A percentile compares a stretch with the other conserved stretches of the same genome.
Evolutionary conservation across 30 jellyfish, hydroid and myxozoan genomes (phyloP).

Genomic region (Turritopsis dohrnii): DNA sequence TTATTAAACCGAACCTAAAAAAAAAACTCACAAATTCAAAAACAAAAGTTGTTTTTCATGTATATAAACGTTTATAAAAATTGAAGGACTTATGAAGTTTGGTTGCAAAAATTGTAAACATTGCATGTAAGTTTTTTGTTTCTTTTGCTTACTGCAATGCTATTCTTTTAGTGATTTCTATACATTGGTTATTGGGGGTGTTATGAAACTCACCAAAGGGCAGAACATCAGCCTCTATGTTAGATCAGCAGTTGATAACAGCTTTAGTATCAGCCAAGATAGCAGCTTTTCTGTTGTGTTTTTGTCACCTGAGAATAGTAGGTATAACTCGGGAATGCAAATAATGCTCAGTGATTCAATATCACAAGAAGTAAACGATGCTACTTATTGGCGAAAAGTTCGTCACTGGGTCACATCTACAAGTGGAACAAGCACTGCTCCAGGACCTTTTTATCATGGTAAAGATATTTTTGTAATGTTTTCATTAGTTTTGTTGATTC

Average conservation of each 20-base stretch:
- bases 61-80: no score
- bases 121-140: no score
- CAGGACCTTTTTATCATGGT: conserved; percentile 70
- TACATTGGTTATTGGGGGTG: conserved; percentile 73
- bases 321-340: conserved; percentile 66
- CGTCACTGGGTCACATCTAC: conserved; percentile 49
- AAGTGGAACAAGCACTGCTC: conserved; percentile 36
- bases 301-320: conserved; percentile 22
- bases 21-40: no score
- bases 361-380: conserved; percentile 53
- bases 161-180: conserved; percentile 64
- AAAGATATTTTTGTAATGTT: not conserved
- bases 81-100: no score
- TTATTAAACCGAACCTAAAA: no score
- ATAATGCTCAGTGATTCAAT: conserved; percentile 52
- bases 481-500: not conserved
- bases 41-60: no score
- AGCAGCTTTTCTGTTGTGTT: conserved; percentile 54
- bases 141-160: not conserved
- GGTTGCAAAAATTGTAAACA: no score
- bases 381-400: conserved; percentile 46
- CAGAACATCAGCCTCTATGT: conserved; percentile 60
- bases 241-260: conserved; percentile 42
- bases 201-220: conserved; percentile 42
- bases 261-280: conserved; percentile 79